Conservation (phyloP, 2,113 vertebrate genomes). For the Peromyscus leucopus region DNA sequence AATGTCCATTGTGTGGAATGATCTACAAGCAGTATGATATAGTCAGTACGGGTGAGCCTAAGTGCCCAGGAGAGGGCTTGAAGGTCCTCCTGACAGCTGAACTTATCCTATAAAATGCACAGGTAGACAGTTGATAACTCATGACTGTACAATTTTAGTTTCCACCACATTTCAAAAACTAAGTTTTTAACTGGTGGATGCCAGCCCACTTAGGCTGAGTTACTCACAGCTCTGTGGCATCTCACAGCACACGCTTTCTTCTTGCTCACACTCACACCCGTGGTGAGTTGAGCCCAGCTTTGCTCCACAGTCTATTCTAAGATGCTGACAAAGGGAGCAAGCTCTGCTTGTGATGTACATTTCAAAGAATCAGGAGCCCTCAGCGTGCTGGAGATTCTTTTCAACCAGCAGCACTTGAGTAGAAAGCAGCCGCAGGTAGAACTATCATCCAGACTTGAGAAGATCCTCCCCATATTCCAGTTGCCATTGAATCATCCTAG, state of each 20-base stretch:
- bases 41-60: neutral
- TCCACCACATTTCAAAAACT: neutral
- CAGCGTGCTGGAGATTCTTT: neutral
- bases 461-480: neutral
- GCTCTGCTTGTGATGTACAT: fast-evolving
- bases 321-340: too few relatives aligned
- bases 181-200: neutral
- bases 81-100: neutral
- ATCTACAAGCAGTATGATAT: neutral
- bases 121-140: neutral
- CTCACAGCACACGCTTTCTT: neutral
- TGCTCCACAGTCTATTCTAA: neutral
- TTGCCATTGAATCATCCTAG: neutral
- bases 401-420: neutral
- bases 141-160: neutral
- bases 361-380: slow-evolving; percentile 2
- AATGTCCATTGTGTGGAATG: neutral
- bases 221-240: neutral
- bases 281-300: neutral
- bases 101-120: neutral
- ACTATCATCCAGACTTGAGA: slow-evolving; percentile 10
- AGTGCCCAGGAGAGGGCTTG: neutral
- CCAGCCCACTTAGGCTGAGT: neutral
- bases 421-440: neutral
- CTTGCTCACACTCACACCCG: neutral